These are phyloP conservation scores for Pedetes capensis DNA, from an alignment of 2,113 vertebrate species.

Conservation along the genomic window DNA sequence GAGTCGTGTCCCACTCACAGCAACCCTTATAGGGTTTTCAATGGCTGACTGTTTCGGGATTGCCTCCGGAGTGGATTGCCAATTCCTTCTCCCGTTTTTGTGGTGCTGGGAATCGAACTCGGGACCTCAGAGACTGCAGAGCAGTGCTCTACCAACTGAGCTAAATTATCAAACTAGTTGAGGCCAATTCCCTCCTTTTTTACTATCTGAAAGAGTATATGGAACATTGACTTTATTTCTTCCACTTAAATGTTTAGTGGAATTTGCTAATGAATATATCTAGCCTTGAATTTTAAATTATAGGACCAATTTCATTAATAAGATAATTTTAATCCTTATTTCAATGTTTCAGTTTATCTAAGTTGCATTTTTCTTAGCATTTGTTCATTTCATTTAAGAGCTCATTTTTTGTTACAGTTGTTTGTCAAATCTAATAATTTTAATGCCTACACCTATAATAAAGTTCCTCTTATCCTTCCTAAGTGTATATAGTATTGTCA, in stretches of 20 bases:
- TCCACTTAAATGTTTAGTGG: neutral
- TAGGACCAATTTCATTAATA: neutral
- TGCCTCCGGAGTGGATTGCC: too few relatives aligned
- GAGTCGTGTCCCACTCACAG: too few relatives aligned
- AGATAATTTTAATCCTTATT: neutral
- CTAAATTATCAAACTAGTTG: neutral
- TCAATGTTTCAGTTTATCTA: neutral
- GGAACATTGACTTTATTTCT: neutral
- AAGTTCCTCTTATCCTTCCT: neutral
- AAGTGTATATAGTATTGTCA: neutral
- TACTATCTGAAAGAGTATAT: neutral
- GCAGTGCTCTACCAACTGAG: too few relatives aligned
- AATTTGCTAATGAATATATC: neutral
- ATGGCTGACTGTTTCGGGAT: too few relatives aligned
- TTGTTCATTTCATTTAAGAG: neutral
- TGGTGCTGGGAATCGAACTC: too few relatives aligned
- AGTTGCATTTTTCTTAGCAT: conserved; percentile 26
- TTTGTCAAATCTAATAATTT: neutral
- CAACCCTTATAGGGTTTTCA: too few relatives aligned
- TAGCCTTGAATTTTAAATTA: neutral
- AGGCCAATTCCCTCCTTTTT: neutral
- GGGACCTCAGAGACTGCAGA: too few relatives aligned
- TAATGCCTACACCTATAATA: neutral
- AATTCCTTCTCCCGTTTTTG: too few relatives aligned
- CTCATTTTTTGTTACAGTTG: neutral